Evolutionary conservation across 2,797 vertebrate genomes (phyloP), one percentile per base, ranked within the genome.

Genomic region (Anas acuta): DNA sequence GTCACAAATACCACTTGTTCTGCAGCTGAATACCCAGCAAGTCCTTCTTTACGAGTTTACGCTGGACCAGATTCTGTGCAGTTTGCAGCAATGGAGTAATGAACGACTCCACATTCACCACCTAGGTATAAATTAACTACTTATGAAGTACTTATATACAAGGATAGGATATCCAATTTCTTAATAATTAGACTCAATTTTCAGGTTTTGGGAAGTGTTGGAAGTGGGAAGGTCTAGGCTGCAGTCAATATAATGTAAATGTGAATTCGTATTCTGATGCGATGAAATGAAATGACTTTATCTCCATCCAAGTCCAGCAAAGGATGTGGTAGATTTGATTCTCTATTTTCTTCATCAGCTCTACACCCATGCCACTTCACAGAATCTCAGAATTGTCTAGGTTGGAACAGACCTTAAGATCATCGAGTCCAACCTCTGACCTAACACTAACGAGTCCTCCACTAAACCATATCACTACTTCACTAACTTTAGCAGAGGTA

Each of bases 41-140:
- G 54, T 73, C 60, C 64, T 47, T 80, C 70, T 92, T 95, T 91
- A 92, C 0, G 35, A 83, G 71, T 89, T 96, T 93, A 87, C 53
- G 37, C 73, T 94, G 93, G 77, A 90, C 18, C 39, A 69, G 16
- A 62, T 89, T 80, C 91, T 93, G 14, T 69, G 62, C 49, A 33
- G 45, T 92, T 92, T 95, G 78, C 41, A 96, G 61, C 54, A 69
- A 7, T 58, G 62, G 81, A 53, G 41, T 85, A 92, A 65, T 69
- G 49, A 79, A 32, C 56, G 45, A 90, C 67, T 83, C 57, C 45
- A 69, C 25, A 23, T 89, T 82, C 53, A 71, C 86, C 79, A 79
- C 65, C 49, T 81, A 83, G 4, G 47, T 91, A 74, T 85, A 79
- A 86, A 88, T 56, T 88, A 69, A 58, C 65, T 87, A 32, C n/a